Base-by-base conservation (phyloP, 2,113 vertebrate species). In the Rhea pennata region DNA sequence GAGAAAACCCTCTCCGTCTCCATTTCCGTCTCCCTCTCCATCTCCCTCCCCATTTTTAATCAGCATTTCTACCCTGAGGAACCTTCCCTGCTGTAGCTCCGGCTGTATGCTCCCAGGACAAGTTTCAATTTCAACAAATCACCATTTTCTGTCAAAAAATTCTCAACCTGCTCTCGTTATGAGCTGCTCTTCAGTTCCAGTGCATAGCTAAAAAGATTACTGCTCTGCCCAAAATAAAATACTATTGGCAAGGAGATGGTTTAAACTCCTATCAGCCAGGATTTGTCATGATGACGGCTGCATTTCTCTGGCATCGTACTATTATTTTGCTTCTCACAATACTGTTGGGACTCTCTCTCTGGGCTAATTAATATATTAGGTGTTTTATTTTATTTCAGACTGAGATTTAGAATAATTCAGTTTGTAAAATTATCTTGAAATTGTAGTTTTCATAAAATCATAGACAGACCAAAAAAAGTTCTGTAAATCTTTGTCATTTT, bases 401-500 rank as follows among this genome's bases (percentile, higher is more conserved):
- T 90, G 95, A 70, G 82, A 87, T 67, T 92, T 90, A 92, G 93
- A 96, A 97, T 96, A 93, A 97, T 96, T 96, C 87, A 40, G 88
- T 96, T 92, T 80, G 92, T 61, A 87, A 92, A 96, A 96, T 95
- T 93, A 58, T 86, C 27, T 31, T 97, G 96, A 98, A 98, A 98
- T 98, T 98, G 97, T 96, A 97, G 98, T 98, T 97, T 98, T 95
- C 97, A 91, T 95, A 89, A 97, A 99, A 98, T 98, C 97, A 98
- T 96, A 98, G 99, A 98, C 99, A 98, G 98, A 98, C 98, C 98
- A 98, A 98, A 98, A 97, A 97, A 96, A 97, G 92, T 95, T 95
- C 86, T 84, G 93, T 98, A 98, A 98, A 99, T 98, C 98, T 97
- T 98, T 98, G 98, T 98, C 98, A 98, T 98, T 98, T 98, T 98